Evolutionary conservation across 1,140 invertebrate genomes (phyloP), one percentile per base, ranked within the genome.

Genomic region (Caenorhabditis inopinata): DNA sequence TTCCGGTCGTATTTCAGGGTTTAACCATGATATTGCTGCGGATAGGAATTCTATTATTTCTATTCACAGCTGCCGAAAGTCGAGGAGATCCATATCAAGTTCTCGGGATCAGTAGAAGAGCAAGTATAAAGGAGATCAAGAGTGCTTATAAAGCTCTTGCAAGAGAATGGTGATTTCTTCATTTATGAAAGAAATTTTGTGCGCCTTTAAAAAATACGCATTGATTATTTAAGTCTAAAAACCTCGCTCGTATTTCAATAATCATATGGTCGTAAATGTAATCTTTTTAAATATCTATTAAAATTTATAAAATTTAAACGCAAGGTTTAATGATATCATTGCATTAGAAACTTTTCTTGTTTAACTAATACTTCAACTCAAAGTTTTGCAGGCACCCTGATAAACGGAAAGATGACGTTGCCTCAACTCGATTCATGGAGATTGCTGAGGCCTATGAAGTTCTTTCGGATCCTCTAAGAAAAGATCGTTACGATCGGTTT

Each of bases 391-490:
- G 85, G 85, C 87, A 88, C 81, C 87, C 87, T 1, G 87, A 88
- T 81, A 88, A 87, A 49, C 87, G 86, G 29, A 78, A 80, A 46
- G 76, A 53, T 78, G 84, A 85, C 6, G 84, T 78, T 42, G 87
- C 87, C 1, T 77, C 79, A n/a, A 81, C 88, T 25, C 78, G 58
- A 18, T 88, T 88, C 45, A 82, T 88, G 77, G 83, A 75, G 12
- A 87, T 88, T 58, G 81, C 82, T 18, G 73, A 85, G 48, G 87
- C 87, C 7, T 88, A 88, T 53, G 87, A 85, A 75, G 32, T 85
- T 42, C 74, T 87, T 18, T 73, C 73, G n/a, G 85, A 87, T 79
- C 85, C 85, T 9, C 11, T 73, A 35, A 78, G 80, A 35, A 87
- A 87, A 38, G 86, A 87, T 51, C 85, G 85, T 1, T 83, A 83